Evolutionary conservation across 2,113 vertebrate genomes (phyloP), one percentile per base, ranked within the genome.

Genomic region (Dendropsophus ebraccatus): DNA sequence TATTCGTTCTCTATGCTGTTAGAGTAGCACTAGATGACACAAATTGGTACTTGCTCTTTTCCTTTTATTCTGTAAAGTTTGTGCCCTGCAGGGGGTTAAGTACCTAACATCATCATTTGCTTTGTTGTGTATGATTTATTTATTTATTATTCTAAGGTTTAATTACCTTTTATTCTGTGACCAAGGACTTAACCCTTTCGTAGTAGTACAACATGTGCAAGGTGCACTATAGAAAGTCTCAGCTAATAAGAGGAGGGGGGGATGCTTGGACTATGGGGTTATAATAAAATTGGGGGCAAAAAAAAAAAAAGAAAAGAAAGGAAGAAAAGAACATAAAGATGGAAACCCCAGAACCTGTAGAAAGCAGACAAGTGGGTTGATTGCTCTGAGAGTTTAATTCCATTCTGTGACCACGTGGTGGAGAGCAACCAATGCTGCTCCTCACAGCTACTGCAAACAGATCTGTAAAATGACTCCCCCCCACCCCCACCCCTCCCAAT

Each of bases 401-500:
- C 25, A 23, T 87, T 85, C 88, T 87, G 87, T 80, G 87, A 60
- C 88, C 93, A 94, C 93, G 92, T 94, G 93, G 86, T 90, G 41
- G 52, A 5, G 85, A 60, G 82, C 87, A 91, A 89, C 93, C 93
- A 93, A 93, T 94, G 91, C 88, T 88, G 81, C 87, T 90, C 86
- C 90, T 88, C 75, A 87, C 82, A 86, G 81, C 87, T 90, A 85
- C 86, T 85, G 90, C 90, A 92, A 91, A 90, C 89, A 90, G 90
- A 91, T 90, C 89, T 88, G 91, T 88, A 91, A 90, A 91, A 87
- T 89, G 91, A 92, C 87, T 87, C 90, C 92, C 90, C 91, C 23
- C 54, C 82, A 91, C 92, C 91, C 93, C 23, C 54, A 83, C 92
- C 92, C 91, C 93, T 91, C 92, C 92, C 91, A 89, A 92, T 90